Evolutionary conservation across 2,797 vertebrate species (phyloP), one percentile per base, ranked within the genome.

Genomic region (Enoplosus armatus): DNA sequence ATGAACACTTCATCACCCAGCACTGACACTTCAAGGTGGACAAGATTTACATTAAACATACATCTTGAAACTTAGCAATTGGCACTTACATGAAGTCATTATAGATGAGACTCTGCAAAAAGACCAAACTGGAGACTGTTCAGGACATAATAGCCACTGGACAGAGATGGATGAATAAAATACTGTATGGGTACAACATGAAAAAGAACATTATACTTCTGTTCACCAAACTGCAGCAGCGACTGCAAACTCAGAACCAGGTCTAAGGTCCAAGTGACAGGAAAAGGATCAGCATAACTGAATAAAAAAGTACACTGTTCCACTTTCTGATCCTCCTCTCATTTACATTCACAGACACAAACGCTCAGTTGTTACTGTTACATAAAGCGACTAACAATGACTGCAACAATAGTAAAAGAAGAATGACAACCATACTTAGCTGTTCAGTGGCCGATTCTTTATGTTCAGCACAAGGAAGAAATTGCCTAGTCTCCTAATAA

Each of bases 121-220:
- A 54, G 29, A 41, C 26, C 45, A 22, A 27, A 29, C 1, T 45
- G 41, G 14, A 73, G 11, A 37, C 45, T n/a, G 22, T 35, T 72
- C 4, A 20, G 58, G 24, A 43, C 26, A 56, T 48, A 43, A 73
- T 6, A 61, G 31, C 31, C 2, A 33, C 33, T 8, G 33, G 55
- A 43, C 59, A 56, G 15, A 63, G 37, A 67, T 37, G 58, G 60
- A 77, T 76, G 37, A 58, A 72, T 72, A 58, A 82, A 78, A 51
- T 12, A 69, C 35, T 41, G 39, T 8, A 7, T 63, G 50, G 60
- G 65, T 26, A 53, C 65, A 72, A 53, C 41, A 43, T 43, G 41
- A 20, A 51, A 70, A 56, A 14, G 4, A 22, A 55, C 50, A 43
- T 39, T 24, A 26, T 8, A 54, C 24, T 31, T 47, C 35, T 47